phyloP scores from a whole-genome alignment of 2,888 invertebrate genomes.

The Apamea epomidion region DNA sequence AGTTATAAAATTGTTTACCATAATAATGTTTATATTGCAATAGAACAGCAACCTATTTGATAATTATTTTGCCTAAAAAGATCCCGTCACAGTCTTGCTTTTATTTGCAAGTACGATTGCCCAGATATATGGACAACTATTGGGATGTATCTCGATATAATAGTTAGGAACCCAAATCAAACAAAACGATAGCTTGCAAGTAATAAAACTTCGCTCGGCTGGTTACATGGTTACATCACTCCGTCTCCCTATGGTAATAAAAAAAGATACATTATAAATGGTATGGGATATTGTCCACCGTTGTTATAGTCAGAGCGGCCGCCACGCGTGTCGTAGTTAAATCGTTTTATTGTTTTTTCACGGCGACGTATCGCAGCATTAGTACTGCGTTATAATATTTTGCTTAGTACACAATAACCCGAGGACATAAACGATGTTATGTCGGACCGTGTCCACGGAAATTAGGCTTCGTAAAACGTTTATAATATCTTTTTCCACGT shows the following conservation, averaged over 20 bases:
- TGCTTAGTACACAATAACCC: slow-evolving; percentile 78
- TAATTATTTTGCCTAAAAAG: background rate
- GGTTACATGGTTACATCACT: slow-evolving; percentile 62
- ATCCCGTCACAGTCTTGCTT: background rate
- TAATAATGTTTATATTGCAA: background rate
- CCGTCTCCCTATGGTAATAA: slow-evolving; percentile 83
- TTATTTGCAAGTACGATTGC: background rate
- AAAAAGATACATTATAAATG: slow-evolving; percentile 86
- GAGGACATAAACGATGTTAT: slow-evolving; percentile 73
- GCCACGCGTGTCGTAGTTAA: slow-evolving; percentile 84
- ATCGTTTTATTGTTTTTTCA: slow-evolving; percentile 86
- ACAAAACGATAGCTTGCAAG: slow-evolving; percentile 61
- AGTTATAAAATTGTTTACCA: no score
- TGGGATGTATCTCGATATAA: slow-evolving; percentile 18
- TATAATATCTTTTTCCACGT: slow-evolving; percentile 55
- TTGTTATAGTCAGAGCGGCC: slow-evolving; percentile 76
- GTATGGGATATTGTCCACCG: slow-evolving; percentile 83
- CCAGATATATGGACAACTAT: background rate
- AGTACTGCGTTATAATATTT: slow-evolving; percentile 81
- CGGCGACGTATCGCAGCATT: slow-evolving; percentile 80
- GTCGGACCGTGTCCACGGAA: slow-evolving; percentile 67
- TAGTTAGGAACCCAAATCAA: slow-evolving; percentile 42
- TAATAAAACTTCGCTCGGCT: slow-evolving; percentile 64
- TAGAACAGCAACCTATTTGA: background rate
- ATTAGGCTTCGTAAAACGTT: slow-evolving; percentile 69